Base-by-base conservation (phyloP, 2,113 vertebrate species). In the Hippopotamus amphibius region DNA sequence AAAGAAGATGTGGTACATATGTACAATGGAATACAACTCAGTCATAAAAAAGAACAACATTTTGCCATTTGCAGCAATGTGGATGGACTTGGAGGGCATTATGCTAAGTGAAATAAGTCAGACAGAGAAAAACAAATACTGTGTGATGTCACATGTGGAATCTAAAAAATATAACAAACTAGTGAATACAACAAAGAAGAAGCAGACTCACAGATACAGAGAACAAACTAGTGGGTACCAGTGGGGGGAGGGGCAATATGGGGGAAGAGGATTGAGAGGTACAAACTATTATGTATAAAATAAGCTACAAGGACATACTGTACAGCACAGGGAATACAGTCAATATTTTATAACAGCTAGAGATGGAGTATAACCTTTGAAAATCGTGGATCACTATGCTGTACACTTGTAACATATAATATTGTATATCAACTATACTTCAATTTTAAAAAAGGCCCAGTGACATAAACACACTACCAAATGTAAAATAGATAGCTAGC, bases 191-290 rank as follows among this genome's bases (percentile, higher is more conserved):
- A 57, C 53, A 41, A 55, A 79, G 53, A 2, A 41, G 50, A 2
- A 41, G 33, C 33, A 80, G 77, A 57, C 7, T 37, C 53, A 15
- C 1, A 22, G 53, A 26, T 37, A 3, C 0, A 37, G 53, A 41
- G 33, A 26, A 57, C 53, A 26, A 15, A 57, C 77, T 1, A 9
- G 77, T 1, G 13, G 53, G 3, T 6, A 41, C 53, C n/a, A 5
- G 77, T 10, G 22, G n/a, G n/a, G 22, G 7, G 22, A 16, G 33
- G 5, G 77, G 77, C 13, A 5, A 57, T 0, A 41, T 2, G 9
- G 30, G 33, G 21, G 1, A 0, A 9, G 76, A 13, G 76, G 33
- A 14, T n/a, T 37, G 24, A n/a, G 12, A 8, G 53, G 53, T 12
- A 37, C 53, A 57, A 15, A 80, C n/a, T 57, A 57, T 0, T 41